Conservation (phyloP, 1,140 invertebrate genomes). For the Drosophila sechellia region DNA sequence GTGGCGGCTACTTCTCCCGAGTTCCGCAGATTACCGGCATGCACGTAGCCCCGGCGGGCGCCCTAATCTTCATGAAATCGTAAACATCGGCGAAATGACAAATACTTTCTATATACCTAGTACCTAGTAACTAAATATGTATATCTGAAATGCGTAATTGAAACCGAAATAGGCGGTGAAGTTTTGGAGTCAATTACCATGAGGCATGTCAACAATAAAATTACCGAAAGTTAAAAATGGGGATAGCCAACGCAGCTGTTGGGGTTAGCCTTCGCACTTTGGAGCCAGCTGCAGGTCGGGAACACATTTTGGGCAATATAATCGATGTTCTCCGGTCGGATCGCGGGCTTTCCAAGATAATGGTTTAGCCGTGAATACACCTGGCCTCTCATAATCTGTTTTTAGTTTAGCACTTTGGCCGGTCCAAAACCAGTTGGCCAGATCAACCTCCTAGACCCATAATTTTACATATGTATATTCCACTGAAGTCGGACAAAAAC, state of each 20-base stretch:
- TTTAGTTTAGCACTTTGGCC: conserved; percentile 34
- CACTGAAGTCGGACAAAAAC: conserved; percentile 10
- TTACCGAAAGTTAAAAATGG: conserved; percentile 11
- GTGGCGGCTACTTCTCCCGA: conserved; percentile 12
- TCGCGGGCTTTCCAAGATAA: conserved; percentile 21
- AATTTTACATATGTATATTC: conserved; percentile 31
- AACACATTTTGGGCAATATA: conserved; percentile 23
- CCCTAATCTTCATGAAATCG: conserved; percentile 28
- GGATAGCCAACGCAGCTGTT: neutral
- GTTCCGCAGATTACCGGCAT: conserved; percentile 38
- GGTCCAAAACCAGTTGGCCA: conserved; percentile 32
- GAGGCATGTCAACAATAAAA: conserved; percentile 23
- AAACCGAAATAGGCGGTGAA: conserved; percentile 8
- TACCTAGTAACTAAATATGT: neutral
- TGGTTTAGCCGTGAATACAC: conserved; percentile 19
- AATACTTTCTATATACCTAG: neutral
- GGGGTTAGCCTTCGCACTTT: conserved; percentile 48
- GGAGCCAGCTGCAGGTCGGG: conserved; percentile 4
- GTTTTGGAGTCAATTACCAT: neutral
- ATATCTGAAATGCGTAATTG: conserved; percentile 24
- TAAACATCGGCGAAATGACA: conserved; percentile 26
- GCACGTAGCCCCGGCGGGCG: conserved; percentile 31
- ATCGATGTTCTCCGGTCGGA: conserved; percentile 22
- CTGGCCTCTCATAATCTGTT: conserved; percentile 21
- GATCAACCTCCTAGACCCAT: conserved; percentile 4